Evolutionary conservation across 2,888 invertebrate genomes (phyloP).

Genomic region (Pammene fasciana): DNA sequence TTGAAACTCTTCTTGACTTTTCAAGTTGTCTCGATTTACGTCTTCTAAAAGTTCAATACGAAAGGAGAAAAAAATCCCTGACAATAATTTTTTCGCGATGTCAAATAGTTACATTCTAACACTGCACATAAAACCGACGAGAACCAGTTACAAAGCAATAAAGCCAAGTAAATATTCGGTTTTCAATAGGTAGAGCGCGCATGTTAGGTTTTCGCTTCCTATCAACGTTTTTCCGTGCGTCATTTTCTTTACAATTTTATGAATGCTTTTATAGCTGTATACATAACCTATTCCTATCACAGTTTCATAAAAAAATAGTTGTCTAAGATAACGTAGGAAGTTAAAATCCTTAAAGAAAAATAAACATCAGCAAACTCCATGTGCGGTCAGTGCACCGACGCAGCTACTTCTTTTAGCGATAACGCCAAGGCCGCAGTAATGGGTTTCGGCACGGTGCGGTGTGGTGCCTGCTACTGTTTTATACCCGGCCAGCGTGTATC

Average conservation of each 20-base stretch:
- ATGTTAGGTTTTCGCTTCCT: neutral
- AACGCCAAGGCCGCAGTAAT: conserved; percentile 77
- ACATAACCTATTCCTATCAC: too few relatives aligned
- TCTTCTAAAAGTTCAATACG: too few relatives aligned
- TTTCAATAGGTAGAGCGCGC: neutral
- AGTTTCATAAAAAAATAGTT: too few relatives aligned
- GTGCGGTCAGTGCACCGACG: conserved; percentile 63
- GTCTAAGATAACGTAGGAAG: neutral
- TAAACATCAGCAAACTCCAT: neutral
- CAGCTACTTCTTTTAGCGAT: conserved; percentile 72
- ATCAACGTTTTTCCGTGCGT: too few relatives aligned
- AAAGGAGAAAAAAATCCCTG: too few relatives aligned
- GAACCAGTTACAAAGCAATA: neutral
- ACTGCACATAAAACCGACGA: neutral
- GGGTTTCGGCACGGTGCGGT: conserved; percentile 70
- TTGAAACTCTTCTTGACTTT: too few relatives aligned
- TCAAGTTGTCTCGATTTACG: too few relatives aligned
- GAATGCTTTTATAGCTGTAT: too few relatives aligned
- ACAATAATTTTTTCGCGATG: neutral
- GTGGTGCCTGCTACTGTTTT: conserved; percentile 49
- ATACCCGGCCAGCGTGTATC: conserved; percentile 16
- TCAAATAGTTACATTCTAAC: neutral
- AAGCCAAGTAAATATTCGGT: neutral
- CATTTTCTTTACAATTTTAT: too few relatives aligned
- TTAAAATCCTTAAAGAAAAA: neutral